Evolutionary conservation across 2,888 invertebrate genomes (phyloP).

Genomic region (Prosapia bicincta): DNA sequence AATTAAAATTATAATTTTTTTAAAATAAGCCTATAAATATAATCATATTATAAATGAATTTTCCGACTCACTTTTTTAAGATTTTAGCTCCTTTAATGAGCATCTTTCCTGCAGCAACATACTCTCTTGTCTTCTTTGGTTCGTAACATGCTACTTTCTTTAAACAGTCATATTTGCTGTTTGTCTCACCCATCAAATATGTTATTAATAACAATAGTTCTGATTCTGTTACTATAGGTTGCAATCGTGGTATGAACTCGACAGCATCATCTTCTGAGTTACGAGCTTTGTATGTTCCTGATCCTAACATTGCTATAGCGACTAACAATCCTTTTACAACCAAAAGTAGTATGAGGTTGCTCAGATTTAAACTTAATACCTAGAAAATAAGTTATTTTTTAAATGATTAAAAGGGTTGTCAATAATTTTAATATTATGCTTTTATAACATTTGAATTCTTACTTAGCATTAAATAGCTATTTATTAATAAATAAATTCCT

Average conservation of each 20-base stretch:
- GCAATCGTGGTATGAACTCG: conserved; percentile 23
- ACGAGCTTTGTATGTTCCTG: conserved; percentile 52
- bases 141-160: conserved; percentile 72
- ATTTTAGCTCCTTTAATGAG: conserved; percentile 67
- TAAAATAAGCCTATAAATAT: no score
- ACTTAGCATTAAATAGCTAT: not conserved
- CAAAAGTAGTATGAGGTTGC: conserved; percentile 74
- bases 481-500: not conserved
- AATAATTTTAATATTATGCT: not conserved
- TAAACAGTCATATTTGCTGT: conserved; percentile 63
- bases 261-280: conserved; percentile 60
- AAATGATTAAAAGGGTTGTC: no score
- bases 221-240: conserved; percentile 55
- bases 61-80: conserved; percentile 57
- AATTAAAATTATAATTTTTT: no score
- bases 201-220: conserved; percentile 68
- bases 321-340: conserved; percentile 78
- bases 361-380: conserved; percentile 78
- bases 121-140: conserved; percentile 67
- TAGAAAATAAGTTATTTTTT: no score
- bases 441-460: not conserved
- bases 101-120: conserved; percentile 73
- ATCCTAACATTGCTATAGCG: conserved; percentile 74
- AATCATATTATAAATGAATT: no score
- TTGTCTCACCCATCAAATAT: conserved; percentile 63